Evolutionary conservation across 2,888 invertebrate genomes (phyloP), one percentile per base, ranked within the genome.

Genomic region (Chrysina gloriosa): DNA sequence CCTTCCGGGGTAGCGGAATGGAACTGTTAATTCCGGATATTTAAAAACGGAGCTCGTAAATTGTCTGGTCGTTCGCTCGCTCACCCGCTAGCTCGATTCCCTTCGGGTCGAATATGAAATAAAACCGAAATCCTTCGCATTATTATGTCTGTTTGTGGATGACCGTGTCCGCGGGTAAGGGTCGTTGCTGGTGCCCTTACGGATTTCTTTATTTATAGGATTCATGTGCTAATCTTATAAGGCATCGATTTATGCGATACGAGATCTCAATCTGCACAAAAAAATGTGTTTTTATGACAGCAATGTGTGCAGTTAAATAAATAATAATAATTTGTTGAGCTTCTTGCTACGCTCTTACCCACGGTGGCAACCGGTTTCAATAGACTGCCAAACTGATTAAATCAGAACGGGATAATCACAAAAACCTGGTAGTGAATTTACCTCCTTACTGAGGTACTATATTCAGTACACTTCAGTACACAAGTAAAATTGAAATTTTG

Each of bases 1-100:
- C n/a, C 11, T 48, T 19, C 21, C 9, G 48, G 9, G 3, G 7
- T 3, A 11, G 23, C 6, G 23, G 47, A 63, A 47, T 47, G 34
- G 48, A 48, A 48, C 63, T 48, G 48, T 63, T 48, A 63, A 48
- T 63, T 48, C 63, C 63, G 63, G 63, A 63, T 48, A 48, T 63
- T 63, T 63, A 63, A 63, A 63, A 63, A 63, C 34, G 14, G 14
- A 14, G 29, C 34, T 21, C 63, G 45, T 34, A 63, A 63, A 63
- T 63, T 4, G 36, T 36, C 36, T 14, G n/a, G 14, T 36, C 63
- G 23, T 21, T 47, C n/a, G 23, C 9, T 21, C 23, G 47, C 7
- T n/a, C n/a, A 21, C 9, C 21, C 47, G 25, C 25, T n/a, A 25
- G 6, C 48, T 21, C 48, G 25, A 19, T 23, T 48, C 25, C 48